Evolutionary conservation across 2,113 vertebrate genomes (phyloP).

Genomic region (Apteryx owenii): DNA sequence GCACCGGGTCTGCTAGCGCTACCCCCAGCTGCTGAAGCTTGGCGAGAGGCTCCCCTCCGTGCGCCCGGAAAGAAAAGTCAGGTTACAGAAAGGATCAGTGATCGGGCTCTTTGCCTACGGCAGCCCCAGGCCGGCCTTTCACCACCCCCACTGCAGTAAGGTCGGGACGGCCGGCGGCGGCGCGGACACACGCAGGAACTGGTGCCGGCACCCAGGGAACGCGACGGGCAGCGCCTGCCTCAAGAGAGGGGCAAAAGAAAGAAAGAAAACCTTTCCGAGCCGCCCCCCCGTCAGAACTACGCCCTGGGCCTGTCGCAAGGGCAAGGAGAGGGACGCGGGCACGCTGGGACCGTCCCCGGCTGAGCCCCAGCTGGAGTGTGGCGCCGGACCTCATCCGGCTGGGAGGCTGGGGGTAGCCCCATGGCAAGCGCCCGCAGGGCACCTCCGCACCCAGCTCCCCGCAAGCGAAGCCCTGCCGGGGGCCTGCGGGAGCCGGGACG

Average conservation of each 20-base stretch:
- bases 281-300: neutral
- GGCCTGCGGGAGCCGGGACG: no score
- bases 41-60: neutral
- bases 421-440: no score
- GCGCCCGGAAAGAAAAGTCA: neutral
- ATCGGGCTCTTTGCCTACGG: neutral
- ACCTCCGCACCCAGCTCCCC: neutral
- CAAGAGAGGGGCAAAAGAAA: no score
- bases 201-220: neutral
- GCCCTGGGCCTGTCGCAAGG: neutral
- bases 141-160: neutral
- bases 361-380: neutral
- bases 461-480: neutral
- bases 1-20: neutral
- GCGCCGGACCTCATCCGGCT: no score
- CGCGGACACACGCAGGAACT: neutral
- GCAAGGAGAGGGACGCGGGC: neutral
- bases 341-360: neutral
- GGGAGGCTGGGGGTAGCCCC: no score
- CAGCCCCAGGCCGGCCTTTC: neutral
- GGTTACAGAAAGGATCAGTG: constrained; percentile 1
- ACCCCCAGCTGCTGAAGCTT: neutral
- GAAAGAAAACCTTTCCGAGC: neutral
- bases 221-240: neutral
- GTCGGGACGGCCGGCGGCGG: neutral